phyloP scores from a whole-genome alignment of 2,888 invertebrate species.

The Agrotis clavis region DNA sequence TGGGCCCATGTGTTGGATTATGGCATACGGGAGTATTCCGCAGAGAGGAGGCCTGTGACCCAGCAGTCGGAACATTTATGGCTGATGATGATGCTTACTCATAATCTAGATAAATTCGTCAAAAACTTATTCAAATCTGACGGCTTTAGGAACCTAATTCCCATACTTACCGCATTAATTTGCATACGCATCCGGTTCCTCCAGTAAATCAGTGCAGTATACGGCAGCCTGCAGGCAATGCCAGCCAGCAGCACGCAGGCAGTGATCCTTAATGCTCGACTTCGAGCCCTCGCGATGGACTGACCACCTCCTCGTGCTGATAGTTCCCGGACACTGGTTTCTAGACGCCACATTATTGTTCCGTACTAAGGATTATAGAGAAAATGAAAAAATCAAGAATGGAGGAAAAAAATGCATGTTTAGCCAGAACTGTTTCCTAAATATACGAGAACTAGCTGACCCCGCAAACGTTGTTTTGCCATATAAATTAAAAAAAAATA shows the following conservation, averaged over 20 bases:
- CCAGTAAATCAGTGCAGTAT: conserved; percentile 93
- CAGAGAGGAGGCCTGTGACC: no score
- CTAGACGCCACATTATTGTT: conserved; percentile 90
- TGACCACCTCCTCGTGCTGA: conserved; percentile 92
- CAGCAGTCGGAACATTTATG: no score
- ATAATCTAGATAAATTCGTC: no score
- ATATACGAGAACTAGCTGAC: no score
- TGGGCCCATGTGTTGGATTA: no score
- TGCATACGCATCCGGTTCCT: conserved; percentile 88
- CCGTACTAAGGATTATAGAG: conserved; percentile 75
- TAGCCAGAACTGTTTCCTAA: no score
- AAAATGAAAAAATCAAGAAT: not conserved
- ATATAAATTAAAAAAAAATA: no score
- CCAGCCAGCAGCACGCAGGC: conserved; percentile 93
- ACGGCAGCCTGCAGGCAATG: conserved; percentile 93
- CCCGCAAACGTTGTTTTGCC: no score
- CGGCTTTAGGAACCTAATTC: no score
- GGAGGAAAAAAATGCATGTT: not conserved
- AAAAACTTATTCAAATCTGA: not conserved
- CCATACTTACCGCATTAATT: conserved; percentile 84
- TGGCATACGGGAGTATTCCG: no score
- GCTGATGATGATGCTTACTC: not conserved
- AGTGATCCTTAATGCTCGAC: conserved; percentile 93
- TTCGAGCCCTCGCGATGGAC: conserved; percentile 91
- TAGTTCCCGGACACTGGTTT: conserved; percentile 92